Conservation (phyloP, 2,797 vertebrate genomes). For the Tapera naevia region DNA sequence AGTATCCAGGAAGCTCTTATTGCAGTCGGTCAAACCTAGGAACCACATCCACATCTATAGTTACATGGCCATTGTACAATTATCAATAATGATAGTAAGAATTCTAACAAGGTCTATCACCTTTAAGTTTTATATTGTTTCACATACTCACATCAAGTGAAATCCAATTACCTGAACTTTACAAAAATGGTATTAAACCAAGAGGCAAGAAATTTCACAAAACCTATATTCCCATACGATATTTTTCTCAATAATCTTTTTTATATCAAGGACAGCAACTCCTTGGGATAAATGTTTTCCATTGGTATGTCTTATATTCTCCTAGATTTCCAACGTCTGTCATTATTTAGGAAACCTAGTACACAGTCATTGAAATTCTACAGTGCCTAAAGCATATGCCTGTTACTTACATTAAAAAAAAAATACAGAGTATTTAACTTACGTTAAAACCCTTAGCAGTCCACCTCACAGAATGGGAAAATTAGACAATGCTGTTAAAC, state of each 20-base stretch:
- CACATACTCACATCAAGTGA: not conserved
- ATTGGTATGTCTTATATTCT: not conserved
- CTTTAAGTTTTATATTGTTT: not conserved
- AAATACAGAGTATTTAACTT: not conserved
- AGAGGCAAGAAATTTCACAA: not conserved
- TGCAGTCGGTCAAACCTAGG: not conserved
- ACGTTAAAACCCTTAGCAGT: not conserved
- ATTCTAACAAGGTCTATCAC: not conserved
- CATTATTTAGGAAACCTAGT: not conserved
- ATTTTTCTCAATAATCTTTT: not conserved
- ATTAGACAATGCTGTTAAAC: not conserved
- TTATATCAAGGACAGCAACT: not conserved
- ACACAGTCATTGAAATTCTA: not conserved
- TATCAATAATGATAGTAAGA: not conserved
- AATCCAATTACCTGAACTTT: not conserved
- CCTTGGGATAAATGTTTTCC: not conserved
- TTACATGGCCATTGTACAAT: not conserved
- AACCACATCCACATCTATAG: rapidly evolving
- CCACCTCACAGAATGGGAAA: not conserved
- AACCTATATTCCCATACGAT: not conserved
- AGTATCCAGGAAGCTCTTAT: not conserved
- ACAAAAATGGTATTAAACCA: not conserved
- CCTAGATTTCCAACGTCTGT: not conserved
- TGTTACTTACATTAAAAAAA: not conserved
- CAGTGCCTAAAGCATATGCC: not conserved